Evolutionary conservation across 2,888 invertebrate genomes (phyloP).

Genomic region (Nephrotoma appendiculata): DNA sequence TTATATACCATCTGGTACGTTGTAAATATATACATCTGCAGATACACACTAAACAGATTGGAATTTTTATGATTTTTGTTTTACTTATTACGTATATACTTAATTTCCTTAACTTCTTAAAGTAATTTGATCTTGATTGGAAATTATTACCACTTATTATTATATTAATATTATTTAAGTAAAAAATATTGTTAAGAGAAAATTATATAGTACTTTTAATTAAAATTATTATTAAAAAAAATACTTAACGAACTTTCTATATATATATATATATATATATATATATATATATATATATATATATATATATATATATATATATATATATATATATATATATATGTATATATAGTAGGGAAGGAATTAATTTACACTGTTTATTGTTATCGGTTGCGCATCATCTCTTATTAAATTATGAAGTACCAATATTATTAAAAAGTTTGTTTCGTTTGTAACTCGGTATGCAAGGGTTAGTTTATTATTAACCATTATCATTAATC

Average conservation of each 20-base stretch:
- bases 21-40: neutral
- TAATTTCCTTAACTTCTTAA: neutral
- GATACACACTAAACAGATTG: neutral
- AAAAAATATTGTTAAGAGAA: neutral
- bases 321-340: too few species aligned
- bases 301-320: too few species aligned
- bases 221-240: neutral
- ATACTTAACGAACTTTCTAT: neutral
- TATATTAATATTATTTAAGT: neutral
- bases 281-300: too few species aligned
- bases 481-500: too few species aligned
- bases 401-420: neutral
- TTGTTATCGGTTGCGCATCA: neutral
- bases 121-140: neutral
- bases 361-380: neutral
- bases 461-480: too few species aligned
- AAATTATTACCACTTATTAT: neutral
- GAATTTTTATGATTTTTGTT: neutral
- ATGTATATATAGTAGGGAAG: neutral
- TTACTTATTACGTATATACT: neutral
- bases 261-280: too few species aligned
- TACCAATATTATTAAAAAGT: neutral
- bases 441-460: neutral
- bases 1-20: neutral
- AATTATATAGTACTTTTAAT: neutral